Conservation (phyloP, 2,113 vertebrate genomes). For the Forbesichthys agassizii region DNA sequence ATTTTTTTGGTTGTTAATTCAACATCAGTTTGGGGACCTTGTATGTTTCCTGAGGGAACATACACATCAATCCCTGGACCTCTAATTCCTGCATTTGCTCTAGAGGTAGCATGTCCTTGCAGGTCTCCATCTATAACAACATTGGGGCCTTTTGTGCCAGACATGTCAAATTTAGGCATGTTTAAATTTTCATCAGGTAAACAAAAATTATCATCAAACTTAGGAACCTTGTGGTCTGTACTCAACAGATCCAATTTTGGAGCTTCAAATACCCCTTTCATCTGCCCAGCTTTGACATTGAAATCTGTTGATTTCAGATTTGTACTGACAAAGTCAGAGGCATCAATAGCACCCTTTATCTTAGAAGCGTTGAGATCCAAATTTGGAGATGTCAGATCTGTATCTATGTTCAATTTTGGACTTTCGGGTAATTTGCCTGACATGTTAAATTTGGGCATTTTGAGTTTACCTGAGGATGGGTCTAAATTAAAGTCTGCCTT, state of each 20-base stretch:
- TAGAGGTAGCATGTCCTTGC: constrained; percentile 35
- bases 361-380: constrained; percentile 51
- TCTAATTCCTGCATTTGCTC: constrained; percentile 38
- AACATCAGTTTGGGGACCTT: constrained; percentile 28
- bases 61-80: constrained; percentile 35
- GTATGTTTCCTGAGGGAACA: constrained; percentile 37
- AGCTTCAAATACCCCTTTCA: background rate
- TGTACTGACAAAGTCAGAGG: constrained; percentile 19
- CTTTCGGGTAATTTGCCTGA: constrained; percentile 20
- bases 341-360: constrained; percentile 55
- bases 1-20: constrained; percentile 31
- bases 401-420: constrained; percentile 45
- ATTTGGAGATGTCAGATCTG: constrained; percentile 45
- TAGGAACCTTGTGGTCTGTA: constrained; percentile 12
- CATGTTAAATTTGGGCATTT: constrained; percentile 25
- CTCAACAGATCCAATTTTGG: constrained; percentile 10
- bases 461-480: constrained; percentile 22
- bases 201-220: constrained; percentile 10
- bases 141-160: constrained; percentile 28
- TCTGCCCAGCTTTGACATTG: constrained; percentile 15
- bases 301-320: constrained; percentile 13
- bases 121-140: constrained; percentile 30
- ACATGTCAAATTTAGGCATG: constrained; percentile 17
- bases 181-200: constrained; percentile 1
- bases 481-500: constrained; percentile 14